Base-by-base conservation (phyloP, 2,797 vertebrate species). In the Falco biarmicus region DNA sequence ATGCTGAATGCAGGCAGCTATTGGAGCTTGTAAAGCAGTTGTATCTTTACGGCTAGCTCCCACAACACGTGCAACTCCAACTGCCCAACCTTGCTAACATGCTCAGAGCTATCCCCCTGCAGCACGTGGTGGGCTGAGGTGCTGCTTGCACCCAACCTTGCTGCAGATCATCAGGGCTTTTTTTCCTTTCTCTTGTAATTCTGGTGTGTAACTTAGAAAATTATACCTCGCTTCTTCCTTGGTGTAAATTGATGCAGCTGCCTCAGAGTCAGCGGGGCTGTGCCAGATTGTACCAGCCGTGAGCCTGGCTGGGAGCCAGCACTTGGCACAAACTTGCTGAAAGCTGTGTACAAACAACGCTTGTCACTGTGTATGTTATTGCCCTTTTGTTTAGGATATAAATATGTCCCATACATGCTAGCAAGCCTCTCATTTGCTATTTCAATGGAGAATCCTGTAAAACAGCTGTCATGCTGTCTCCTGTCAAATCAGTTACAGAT, bases 331-430 rank as follows among this genome's bases (percentile, higher is more conserved):
- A 73, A 70, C 76, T 60, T 66, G 66, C 92, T 91, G 89, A 96
- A 82, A 92, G 89, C 92, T 94, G 94, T 92, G 89, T 93, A 88
- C 89, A 94, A 95, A 95, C 95, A 88, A 93, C 84, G 70, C 87
- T 91, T 89, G 90, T 94, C 93, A 84, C 92, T 86, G 70, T 78
- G 89, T 96, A 53, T 50, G 89, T 59, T 97, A 92, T 80, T 86
- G 93, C 89, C 93, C 92, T 95, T 95, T 97, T 97, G 96, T 93
- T 93, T 94, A 81, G 89, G 87, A 70, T 92, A 92, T 88, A 94
- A 97, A 92, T 91, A 94, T 94, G 89, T 70, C 88, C 86, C 68
- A 89, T 94, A 82, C 78, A 70, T 32, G 87, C 92, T 70, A 79
- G 95, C 82, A 79, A 94, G 82, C 63, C 78, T 85, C 87, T 90